phyloP scores from a whole-genome alignment of 2,113 vertebrate genomes.

The Cynopterus brachyotis region DNA sequence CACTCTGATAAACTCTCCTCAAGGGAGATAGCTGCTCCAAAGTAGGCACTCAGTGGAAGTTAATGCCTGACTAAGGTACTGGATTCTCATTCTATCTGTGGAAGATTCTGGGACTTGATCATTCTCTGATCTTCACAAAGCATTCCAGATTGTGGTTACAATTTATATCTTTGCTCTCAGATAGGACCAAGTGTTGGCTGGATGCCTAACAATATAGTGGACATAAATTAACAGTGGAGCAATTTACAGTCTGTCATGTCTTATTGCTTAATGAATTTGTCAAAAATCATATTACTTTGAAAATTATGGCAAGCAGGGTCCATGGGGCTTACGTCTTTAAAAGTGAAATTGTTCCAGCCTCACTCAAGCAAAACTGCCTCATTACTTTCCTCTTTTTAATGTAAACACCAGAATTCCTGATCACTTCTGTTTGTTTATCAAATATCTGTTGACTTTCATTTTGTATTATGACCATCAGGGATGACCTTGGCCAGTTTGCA shows the following conservation, averaged over 20 bases:
- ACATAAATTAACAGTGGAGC: constrained; percentile 74
- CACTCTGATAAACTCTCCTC: background rate
- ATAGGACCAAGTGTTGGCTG: constrained; percentile 67
- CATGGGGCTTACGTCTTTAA: constrained; percentile 61
- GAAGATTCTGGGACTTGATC: constrained; percentile 19
- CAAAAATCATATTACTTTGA: constrained; percentile 78
- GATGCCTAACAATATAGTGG: constrained; percentile 70
- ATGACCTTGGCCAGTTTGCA: constrained; percentile 54
- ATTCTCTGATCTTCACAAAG: constrained; percentile 29
- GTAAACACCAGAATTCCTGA: constrained; percentile 31
- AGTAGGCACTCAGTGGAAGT: background rate
- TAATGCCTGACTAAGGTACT: background rate
- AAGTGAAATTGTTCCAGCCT: constrained; percentile 28
- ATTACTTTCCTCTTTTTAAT: constrained; percentile 35
- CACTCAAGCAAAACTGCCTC: constrained; percentile 28
- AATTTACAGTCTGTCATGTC: constrained; percentile 77
- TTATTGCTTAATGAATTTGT: constrained; percentile 81
- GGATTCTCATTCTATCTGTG: background rate
- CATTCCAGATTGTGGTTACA: constrained; percentile 46
- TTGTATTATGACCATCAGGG: constrained; percentile 32
- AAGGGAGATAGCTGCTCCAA: background rate
- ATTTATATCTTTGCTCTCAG: constrained; percentile 73
- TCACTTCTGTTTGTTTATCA: constrained; percentile 53
- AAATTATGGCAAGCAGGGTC: constrained; percentile 70
- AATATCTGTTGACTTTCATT: constrained; percentile 53